A percentile compares a stretch with the other conserved stretches of the same genome.
Evolutionary conservation across 2,113 vertebrate species (phyloP).

Genomic region (Aegotheles bennettii): DNA sequence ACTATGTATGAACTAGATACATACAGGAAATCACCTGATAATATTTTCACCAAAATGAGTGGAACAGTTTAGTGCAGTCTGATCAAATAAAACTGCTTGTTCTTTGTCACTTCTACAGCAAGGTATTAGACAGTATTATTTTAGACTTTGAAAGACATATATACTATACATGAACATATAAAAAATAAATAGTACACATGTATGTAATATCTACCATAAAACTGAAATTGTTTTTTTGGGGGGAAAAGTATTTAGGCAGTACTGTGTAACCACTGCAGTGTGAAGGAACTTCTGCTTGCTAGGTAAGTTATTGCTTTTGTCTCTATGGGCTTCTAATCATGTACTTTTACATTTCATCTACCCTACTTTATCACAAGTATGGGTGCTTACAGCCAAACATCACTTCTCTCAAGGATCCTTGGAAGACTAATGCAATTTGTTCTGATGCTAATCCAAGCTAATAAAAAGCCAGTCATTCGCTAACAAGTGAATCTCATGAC

Average conservation of each 20-base stretch:
- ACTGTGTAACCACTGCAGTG: not conserved
- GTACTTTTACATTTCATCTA: not conserved
- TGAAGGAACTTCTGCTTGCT: not conserved
- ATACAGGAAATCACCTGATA: not conserved
- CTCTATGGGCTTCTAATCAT: not conserved
- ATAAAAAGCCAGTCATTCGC: not conserved
- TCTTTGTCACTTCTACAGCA: not conserved
- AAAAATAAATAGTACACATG: not conserved
- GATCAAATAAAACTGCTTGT: not conserved
- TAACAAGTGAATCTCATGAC: rapidly evolving
- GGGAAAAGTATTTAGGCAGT: not conserved
- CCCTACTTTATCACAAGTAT: not conserved
- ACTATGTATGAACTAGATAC: not conserved
- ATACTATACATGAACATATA: not conserved
- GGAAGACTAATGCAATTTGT: not conserved
- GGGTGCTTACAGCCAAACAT: rapidly evolving
- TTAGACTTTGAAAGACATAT: not conserved
- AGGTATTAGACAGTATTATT: not conserved
- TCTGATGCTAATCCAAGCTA: not conserved
- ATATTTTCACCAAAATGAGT: not conserved
- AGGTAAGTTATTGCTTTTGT: not conserved
- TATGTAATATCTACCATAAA: not conserved
- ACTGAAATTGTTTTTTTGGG: not conserved
- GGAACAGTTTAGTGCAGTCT: not conserved
- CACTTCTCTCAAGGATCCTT: not conserved